Evolutionary conservation across 2,888 invertebrate species (phyloP).

Genomic region (Buathra laborator): DNA sequence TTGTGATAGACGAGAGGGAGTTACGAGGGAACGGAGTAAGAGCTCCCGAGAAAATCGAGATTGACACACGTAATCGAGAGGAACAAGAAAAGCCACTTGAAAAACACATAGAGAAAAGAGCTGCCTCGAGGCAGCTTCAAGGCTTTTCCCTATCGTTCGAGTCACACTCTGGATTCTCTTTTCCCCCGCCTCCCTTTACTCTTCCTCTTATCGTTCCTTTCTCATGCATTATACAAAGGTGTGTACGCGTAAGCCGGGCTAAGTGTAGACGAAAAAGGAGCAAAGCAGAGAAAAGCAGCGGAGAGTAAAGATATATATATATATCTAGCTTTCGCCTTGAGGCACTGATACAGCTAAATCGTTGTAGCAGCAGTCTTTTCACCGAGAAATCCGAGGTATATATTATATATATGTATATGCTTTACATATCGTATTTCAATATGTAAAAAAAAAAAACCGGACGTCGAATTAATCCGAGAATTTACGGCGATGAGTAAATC

Average conservation of each 20-base stretch:
- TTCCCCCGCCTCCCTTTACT: neutral
- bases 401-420: neutral
- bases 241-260: slow-evolving; percentile 54
- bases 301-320: neutral
- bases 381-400: slow-evolving; percentile 19
- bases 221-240: slow-evolving; percentile 64
- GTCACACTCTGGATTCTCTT: slow-evolving; percentile 47
- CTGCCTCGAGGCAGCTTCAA: slow-evolving; percentile 39
- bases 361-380: slow-evolving; percentile 21
- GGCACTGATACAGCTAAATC: slow-evolving; percentile 33
- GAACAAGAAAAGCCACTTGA: slow-evolving; percentile 78
- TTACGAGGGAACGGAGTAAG: neutral
- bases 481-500: neutral
- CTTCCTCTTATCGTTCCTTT: slow-evolving; percentile 21
- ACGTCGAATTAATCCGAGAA: neutral
- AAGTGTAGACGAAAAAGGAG: slow-evolving; percentile 55
- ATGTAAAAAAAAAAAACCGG: neutral
- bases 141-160: slow-evolving; percentile 59
- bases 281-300: slow-evolving; percentile 17
- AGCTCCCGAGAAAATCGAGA: slow-evolving; percentile 18
- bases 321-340: neutral
- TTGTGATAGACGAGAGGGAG: slow-evolving; percentile 5
- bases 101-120: slow-evolving; percentile 59
- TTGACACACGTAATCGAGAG: slow-evolving; percentile 62
- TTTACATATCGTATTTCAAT: slow-evolving; percentile 3